Evolutionary conservation across 2,113 vertebrate genomes (phyloP), one percentile per base, ranked within the genome.

Genomic region (Montifringilla adamsi): DNA sequence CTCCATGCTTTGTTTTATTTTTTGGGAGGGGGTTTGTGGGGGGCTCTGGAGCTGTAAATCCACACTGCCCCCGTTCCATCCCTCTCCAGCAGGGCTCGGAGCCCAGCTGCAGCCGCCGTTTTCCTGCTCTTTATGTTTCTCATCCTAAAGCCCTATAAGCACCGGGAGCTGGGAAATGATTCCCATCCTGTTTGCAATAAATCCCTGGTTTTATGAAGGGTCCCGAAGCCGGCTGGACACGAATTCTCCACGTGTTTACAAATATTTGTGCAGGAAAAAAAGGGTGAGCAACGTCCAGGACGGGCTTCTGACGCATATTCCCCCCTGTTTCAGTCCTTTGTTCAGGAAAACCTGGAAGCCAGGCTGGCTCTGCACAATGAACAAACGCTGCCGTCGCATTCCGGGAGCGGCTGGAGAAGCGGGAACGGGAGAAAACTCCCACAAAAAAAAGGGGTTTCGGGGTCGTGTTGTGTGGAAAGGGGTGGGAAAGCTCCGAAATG

Each of bases 101-200:
- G 86, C 74, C n/a, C 89, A 87, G 91, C 96, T 96, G 94, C 14
- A 2, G 59, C n/a, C 30, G 39, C 91, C 67, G 6, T 84, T 94
- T 96, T 94, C 93, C 93, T 94, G 88, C 94, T 74, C 28, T 31
- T 24, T 35, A 13, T 11, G 78, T 55, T 95, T 30, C 95, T 55
- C 81, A 59, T 87, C 93, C 64, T 70, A 80, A 86, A 95, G 67
- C 22, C 75, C 94, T 30, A 30, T 70, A 62, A 58, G 91, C 67
- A 6, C 47, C 2, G 43, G 49, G 44, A 74, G 64, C 78, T 97
- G 95, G 95, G 95, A 97, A 94, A 92, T 86, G 93, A 74, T 96
- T 94, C 79, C 92, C 95, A 97, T 97, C 95, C 95, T 96, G 95
- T 97, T 96, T 96, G 87, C 84, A 85, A 95, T 83, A 77, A 93